phyloP scores from a whole-genome alignment of 2,113 vertebrate genomes.

The Casuarius casuarius region DNA sequence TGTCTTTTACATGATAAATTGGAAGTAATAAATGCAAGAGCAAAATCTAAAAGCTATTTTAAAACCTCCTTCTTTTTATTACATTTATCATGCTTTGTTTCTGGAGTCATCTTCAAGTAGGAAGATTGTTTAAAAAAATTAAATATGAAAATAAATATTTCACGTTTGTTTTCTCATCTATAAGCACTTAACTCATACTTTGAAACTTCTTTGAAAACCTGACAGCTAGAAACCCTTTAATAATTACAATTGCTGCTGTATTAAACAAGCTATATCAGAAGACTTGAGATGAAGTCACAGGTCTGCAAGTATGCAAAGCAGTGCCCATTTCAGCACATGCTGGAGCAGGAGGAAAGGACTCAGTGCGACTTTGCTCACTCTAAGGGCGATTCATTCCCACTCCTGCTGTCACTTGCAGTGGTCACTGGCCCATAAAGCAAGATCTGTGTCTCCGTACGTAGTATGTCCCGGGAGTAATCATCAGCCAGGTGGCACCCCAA shows the following conservation, averaged over 20 bases:
- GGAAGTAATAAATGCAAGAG: background rate
- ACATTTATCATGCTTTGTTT: background rate
- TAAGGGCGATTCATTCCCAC: background rate
- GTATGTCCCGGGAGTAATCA: fast-evolving
- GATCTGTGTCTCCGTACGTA: fast-evolving
- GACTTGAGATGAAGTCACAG: background rate
- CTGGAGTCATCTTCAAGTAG: background rate
- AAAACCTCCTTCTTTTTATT: background rate
- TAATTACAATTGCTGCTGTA: background rate
- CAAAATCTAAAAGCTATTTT: background rate
- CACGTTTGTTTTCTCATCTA: background rate
- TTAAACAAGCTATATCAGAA: background rate
- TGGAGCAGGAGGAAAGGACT: background rate
- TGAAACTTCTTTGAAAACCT: background rate
- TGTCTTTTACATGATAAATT: background rate
- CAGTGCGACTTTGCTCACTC: too few relatives aligned
- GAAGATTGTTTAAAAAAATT: background rate
- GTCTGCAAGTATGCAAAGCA: background rate
- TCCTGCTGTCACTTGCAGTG: background rate
- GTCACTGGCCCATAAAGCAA: background rate
- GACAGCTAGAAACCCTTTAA: background rate
- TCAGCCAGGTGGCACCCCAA: fast-evolving
- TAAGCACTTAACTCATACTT: background rate
- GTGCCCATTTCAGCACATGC: fast-evolving
- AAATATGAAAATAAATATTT: background rate